Conservation (phyloP, 2,113 vertebrate species). For the Cyanoderma ruficeps region DNA sequence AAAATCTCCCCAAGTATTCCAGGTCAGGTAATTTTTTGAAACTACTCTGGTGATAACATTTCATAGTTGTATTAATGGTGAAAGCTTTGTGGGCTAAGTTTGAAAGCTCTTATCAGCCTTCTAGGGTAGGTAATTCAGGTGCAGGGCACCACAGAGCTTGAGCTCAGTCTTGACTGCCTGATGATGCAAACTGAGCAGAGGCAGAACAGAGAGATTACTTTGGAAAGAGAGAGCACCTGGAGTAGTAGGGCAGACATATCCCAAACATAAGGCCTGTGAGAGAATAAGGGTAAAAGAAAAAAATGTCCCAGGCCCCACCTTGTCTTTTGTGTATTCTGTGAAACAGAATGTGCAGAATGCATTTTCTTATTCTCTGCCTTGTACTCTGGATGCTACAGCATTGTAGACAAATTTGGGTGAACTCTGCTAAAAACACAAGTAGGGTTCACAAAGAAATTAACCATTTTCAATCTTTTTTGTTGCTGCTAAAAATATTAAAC, state of each 20-base stretch:
- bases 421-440: background rate
- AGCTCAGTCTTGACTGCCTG: background rate
- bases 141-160: background rate
- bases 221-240: background rate
- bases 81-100: background rate
- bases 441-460: background rate
- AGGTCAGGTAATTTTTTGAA: background rate
- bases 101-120: background rate
- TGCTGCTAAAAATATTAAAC: background rate
- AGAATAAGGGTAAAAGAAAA: background rate
- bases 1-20: background rate
- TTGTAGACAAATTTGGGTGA: background rate
- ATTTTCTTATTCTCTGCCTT: background rate
- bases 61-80: background rate
- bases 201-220: background rate
- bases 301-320: background rate
- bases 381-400: background rate
- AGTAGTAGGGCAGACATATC: fast-evolving
- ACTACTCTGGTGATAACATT: background rate
- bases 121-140: background rate
- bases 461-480: background rate
- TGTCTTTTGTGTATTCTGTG: background rate
- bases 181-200: background rate
- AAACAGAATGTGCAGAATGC: background rate
- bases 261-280: background rate